Conservation (phyloP, 2,113 vertebrate genomes). For the Furnarius figulus region DNA sequence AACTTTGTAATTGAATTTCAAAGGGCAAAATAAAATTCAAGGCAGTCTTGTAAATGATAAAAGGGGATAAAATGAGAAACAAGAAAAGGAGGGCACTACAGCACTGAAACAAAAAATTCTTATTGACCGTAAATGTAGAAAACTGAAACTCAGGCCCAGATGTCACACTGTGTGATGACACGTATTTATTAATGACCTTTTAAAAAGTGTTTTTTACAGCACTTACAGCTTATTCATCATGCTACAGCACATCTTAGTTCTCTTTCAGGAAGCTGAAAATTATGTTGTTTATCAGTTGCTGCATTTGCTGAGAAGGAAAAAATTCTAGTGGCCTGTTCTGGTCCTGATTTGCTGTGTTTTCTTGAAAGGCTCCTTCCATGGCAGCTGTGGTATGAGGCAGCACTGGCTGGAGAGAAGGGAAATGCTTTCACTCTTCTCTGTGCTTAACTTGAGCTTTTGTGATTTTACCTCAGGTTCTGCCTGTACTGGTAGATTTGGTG, state of each 20-base stretch:
- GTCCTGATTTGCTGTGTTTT: background rate
- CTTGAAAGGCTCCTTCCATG: background rate
- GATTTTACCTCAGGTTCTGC: background rate
- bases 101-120: background rate
- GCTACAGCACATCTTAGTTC: background rate
- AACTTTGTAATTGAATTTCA: background rate
- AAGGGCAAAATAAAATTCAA: background rate
- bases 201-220: background rate
- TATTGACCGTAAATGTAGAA: background rate
- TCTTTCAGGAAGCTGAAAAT: background rate
- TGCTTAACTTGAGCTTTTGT: background rate
- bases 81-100: background rate
- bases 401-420: background rate
- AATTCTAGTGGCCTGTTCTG: background rate
- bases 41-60: background rate
- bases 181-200: background rate
- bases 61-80: background rate
- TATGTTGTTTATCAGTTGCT: background rate
- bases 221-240: accelerated
- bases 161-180: background rate
- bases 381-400: background rate
- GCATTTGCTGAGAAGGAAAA: background rate
- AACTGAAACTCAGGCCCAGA: background rate
- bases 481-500: background rate
- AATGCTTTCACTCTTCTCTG: background rate